These are phyloP conservation scores for Gopherus evgoodei DNA, from an alignment of 2,113 vertebrate species.

Conservation along the genomic window DNA sequence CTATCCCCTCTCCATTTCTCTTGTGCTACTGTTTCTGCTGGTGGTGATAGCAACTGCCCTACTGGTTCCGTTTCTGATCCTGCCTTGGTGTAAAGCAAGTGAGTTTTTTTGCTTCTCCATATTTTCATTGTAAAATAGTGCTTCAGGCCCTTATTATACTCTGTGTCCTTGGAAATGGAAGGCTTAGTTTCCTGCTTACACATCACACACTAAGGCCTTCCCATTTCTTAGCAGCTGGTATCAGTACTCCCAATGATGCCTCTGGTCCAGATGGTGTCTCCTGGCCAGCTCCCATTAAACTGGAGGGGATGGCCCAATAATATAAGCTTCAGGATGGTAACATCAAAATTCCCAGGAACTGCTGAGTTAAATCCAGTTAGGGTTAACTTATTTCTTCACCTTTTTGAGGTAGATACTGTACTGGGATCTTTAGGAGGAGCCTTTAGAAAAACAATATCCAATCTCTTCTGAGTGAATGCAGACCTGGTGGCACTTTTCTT, in stretches of 20 bases:
- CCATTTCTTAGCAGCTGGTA: too few relatives aligned
- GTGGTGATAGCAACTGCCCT: conserved; percentile 11
- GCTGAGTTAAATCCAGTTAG: not conserved
- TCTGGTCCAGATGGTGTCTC: not conserved
- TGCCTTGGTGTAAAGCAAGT: conserved; percentile 76
- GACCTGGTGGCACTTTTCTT: not conserved
- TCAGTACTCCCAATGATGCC: not conserved
- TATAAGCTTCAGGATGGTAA: not conserved
- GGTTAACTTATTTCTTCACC: not conserved
- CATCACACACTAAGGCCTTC: not conserved
- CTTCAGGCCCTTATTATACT: not conserved
- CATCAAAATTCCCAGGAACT: not conserved
- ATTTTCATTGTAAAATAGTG: not conserved
- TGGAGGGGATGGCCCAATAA: not conserved
- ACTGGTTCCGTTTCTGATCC: conserved; percentile 52
- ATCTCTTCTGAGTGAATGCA: not conserved
- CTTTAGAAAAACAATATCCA: not conserved
- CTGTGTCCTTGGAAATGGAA: not conserved
- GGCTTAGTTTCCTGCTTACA: not conserved
- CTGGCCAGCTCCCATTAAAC: not conserved
- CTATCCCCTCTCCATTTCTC: conserved; percentile 9
- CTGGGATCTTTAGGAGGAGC: not conserved
- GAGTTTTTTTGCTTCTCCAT: conserved; percentile 41
- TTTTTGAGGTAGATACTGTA: not conserved
- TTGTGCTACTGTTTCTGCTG: conserved; percentile 57